Evolutionary conservation across 2,888 invertebrate genomes (phyloP), one percentile per base, ranked within the genome.

Genomic region (Drosophila antonietae): DNA sequence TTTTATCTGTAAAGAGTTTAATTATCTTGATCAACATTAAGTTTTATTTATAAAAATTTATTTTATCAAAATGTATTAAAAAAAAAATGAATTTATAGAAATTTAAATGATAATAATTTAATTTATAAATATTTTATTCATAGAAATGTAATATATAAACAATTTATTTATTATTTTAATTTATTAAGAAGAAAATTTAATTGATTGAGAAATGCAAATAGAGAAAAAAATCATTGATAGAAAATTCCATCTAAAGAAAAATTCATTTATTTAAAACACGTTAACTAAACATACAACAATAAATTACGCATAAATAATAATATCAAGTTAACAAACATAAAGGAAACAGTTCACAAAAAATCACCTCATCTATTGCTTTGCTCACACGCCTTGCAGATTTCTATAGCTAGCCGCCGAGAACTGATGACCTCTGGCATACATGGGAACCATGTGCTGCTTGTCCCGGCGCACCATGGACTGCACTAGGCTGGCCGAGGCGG

Each of bases 381-480:
- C 5, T 46, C 58, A 86, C 49, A 73, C 69, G 4, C 87, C 78
- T n/a, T 70, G 43, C 62, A 86, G 53, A 59, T 71, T 62, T 15
- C 78, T 60, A 14, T 72, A 71, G 67, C 64, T 84, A 23, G 61
- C 59, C 12, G 56, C 47, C 15, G 73, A 37, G 37, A 85, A 88
- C 15, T 56, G 68, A 53, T 86, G 89, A 0, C 71, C 87, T 1
- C 74, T 53, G n/a, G 93, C 92, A 57, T 92, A 92, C 87, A 90
- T 90, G 51, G 92, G 91, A 58, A 90, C 79, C 80, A 92, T 89
- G 33, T 91, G 90, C 59, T 92, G 88, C 41, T 91, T 91, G 59
- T 92, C 93, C 20, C 87, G 88, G 18, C 83, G 81, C 18, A 92
- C 89, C 92, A 93, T 92, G 7, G 92, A 90, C 64, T 92, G 90